Evolutionary conservation across 2,888 invertebrate genomes (phyloP), one percentile per base, ranked within the genome.

Genomic region (Argynnis bischoffii): DNA sequence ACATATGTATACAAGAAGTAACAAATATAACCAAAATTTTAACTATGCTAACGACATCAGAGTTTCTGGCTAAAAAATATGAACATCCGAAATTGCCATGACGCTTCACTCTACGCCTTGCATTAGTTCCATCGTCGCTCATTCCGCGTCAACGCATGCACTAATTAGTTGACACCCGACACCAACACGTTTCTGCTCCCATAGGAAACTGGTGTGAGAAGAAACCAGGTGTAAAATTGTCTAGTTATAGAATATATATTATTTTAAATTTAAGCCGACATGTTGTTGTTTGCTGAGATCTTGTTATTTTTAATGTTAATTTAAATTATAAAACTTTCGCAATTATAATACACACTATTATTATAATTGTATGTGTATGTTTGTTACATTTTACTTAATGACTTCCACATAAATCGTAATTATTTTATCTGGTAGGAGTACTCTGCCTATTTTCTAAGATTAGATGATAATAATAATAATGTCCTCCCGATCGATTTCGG

Each of bases 91-190:
- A 79, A 73, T 63, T 75, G 71, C 64, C 74, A 75, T 74, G 76
- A 64, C 80, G 79, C 80, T 82, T 83, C 85, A 83, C 81, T 85
- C 83, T 69, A 75, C 85, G 81, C 87, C 85, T 86, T 78, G 74
- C 82, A 76, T 81, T 82, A 78, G 82, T 81, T 81, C 81, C 81
- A 74, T 81, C 84, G 80, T 79, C 81, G 72, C 79, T 81, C 86
- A 89, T 90, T 90, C 86, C 88, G 85, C 89, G 83, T 87, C 90
- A 87, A 79, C 88, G 90, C 88, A 80, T 87, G 81, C 82, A 85
- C 89, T 90, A 91, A 90, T 91, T 92, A 90, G 85, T 79, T 83
- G 85, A 85, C 85, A 89, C 80, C 84, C 83, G 79, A 88, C 85
- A 85, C 87, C 80, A 74, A 69, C 75, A 77, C 77, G 78, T 73